Evolutionary conservation across 2,797 vertebrate genomes (phyloP).

Genomic region (Labroides dimidiatus): DNA sequence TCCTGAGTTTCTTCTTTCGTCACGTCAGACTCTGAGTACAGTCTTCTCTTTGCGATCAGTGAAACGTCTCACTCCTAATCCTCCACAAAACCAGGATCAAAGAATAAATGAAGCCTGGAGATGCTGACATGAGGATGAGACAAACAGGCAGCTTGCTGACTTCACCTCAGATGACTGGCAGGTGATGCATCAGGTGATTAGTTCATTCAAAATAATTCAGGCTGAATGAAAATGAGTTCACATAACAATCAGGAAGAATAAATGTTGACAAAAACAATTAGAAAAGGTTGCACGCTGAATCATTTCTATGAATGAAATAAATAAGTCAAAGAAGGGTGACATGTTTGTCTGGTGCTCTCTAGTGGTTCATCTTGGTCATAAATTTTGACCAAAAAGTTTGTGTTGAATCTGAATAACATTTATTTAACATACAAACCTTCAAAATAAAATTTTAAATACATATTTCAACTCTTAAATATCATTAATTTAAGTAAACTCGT

Average conservation of each 20-base stretch:
- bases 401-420: slow-evolving; percentile 9
- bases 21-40: slow-evolving; percentile 27
- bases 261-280: no score
- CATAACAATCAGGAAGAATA: no score
- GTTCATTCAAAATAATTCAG: no score
- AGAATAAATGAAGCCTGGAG: slow-evolving; percentile 21
- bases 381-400: not conserved
- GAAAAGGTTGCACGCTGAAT: no score
- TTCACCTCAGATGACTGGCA: slow-evolving; percentile 1
- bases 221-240: no score
- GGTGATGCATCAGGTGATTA: not conserved
- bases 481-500: not conserved
- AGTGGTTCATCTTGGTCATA: not conserved
- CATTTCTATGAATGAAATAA: no score
- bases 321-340: not conserved
- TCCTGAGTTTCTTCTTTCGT: slow-evolving; percentile 24
- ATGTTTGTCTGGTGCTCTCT: not conserved
- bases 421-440: slow-evolving; percentile 16
- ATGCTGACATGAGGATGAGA: slow-evolving; percentile 13
- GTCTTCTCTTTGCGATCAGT: slow-evolving; percentile 14
- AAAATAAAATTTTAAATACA: slow-evolving; percentile 9
- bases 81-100: slow-evolving; percentile 56
- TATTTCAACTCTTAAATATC: slow-evolving; percentile 30
- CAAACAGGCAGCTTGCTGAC: not conserved
- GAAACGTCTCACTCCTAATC: slow-evolving; percentile 53